These are phyloP conservation scores for Antheraea pernyi DNA, from an alignment of 1,140 invertebrate species.

Conservation along the genomic window DNA sequence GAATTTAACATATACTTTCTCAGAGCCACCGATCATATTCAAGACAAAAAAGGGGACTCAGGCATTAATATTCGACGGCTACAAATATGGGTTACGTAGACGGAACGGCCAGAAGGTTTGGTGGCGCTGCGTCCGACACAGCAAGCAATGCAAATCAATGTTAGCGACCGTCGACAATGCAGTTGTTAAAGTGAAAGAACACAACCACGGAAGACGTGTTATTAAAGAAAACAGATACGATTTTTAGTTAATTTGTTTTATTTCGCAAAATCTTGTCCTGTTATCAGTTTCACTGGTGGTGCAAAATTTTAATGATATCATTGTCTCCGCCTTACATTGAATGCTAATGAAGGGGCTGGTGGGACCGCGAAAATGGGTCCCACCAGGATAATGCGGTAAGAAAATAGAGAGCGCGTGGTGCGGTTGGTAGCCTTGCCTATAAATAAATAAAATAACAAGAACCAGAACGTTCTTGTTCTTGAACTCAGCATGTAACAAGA, in stretches of 20 bases:
- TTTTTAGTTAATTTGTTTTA: background rate
- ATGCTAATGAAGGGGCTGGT: no score
- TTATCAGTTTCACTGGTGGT: no score
- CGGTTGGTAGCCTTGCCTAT: no score
- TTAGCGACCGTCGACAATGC: conserved; percentile 30
- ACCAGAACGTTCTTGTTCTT: no score
- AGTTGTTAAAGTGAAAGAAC: conserved; percentile 24
- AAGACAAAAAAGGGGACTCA: background rate
- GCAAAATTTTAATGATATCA: no score
- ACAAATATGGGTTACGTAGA: conserved; percentile 31
- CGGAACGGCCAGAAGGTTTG: conserved; percentile 15
- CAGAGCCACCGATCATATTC: background rate
- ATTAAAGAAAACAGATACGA: background rate
- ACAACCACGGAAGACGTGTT: conserved; percentile 28
- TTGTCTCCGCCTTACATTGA: no score
- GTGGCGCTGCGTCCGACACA: conserved; percentile 41
- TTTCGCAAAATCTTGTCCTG: background rate
- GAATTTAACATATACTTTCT: background rate
- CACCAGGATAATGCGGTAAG: no score
- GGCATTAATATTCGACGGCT: conserved; percentile 30
- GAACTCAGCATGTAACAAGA: no score
- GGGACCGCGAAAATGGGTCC: no score
- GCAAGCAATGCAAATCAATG: conserved; percentile 31
- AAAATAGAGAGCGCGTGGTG: no score
- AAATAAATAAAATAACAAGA: no score